These are phyloP conservation scores for Paedocypris sp. DNA, from an alignment of 2,113 vertebrate genomes.

Conservation along the genomic window DNA sequence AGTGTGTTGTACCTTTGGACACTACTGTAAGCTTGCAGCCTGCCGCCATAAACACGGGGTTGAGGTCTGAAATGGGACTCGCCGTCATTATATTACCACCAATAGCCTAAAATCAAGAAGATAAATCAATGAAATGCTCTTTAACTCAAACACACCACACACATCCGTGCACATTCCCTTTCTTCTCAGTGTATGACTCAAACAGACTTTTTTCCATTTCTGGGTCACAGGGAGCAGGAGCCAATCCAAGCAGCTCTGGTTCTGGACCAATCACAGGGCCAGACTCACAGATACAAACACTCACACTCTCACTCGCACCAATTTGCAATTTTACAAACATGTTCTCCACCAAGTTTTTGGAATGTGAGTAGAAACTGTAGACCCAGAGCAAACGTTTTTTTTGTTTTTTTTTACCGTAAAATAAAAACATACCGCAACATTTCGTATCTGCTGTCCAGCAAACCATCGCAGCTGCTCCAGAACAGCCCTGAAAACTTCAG, in stretches of 20 bases:
- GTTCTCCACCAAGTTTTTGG: too few species aligned
- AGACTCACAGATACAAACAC: too few species aligned
- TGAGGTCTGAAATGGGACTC: slow-evolving; percentile 96
- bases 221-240: too few species aligned
- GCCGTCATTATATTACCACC: slow-evolving; percentile 96
- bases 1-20: slow-evolving; percentile 64
- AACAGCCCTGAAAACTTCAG: slow-evolving; percentile 71
- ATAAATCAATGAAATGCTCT: not conserved
- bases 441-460: slow-evolving; percentile 84
- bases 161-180: too few species aligned
- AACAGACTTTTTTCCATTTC: too few species aligned
- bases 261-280: too few species aligned
- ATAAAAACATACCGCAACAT: slow-evolving; percentile 77
- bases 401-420: not conserved
- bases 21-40: slow-evolving; percentile 70
- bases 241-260: too few species aligned
- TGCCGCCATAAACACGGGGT: slow-evolving; percentile 86
- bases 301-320: too few species aligned
- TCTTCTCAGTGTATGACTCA: too few species aligned
- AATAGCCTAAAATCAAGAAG: slow-evolving; percentile 62
- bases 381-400: not conserved
- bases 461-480: slow-evolving; percentile 91
- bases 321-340: too few species aligned
- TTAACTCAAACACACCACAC: too few species aligned
- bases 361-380: too few species aligned